Conservation (phyloP, 1,140 invertebrate genomes). For the Drosophila albomicans region DNA sequence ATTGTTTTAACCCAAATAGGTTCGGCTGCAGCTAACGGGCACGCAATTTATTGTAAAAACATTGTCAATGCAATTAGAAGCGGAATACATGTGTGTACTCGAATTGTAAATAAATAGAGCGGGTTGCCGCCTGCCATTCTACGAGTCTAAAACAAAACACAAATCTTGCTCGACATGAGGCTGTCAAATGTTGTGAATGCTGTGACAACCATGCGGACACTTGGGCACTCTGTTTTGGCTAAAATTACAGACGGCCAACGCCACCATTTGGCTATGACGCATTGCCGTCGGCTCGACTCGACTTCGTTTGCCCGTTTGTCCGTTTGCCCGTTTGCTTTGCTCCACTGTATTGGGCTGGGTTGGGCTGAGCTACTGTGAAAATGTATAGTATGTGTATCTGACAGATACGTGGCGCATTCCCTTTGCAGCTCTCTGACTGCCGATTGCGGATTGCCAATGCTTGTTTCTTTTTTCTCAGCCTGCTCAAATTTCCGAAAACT, state of each 20-base stretch:
- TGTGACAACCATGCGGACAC: conserved; percentile 45
- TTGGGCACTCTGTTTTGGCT: conserved; percentile 45
- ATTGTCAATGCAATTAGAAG: conserved; percentile 79
- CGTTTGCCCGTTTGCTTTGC: background rate
- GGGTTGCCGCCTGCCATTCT: conserved; percentile 5
- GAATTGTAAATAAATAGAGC: conserved; percentile 29
- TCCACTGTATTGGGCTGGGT: background rate
- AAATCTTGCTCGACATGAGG: conserved; percentile 63
- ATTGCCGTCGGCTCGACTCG: conserved; percentile 54
- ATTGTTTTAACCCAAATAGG: conserved; percentile 78
- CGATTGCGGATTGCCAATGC: conserved; percentile 27
- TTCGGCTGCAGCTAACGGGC: conserved; percentile 40
- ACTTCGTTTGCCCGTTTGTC: too few species aligned
- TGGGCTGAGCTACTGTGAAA: conserved; percentile 51
- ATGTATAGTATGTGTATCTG: conserved; percentile 42
- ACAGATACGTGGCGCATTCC: conserved; percentile 33
- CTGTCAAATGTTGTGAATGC: conserved; percentile 67
- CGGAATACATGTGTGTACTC: conserved; percentile 26
- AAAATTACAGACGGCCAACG: conserved; percentile 71
- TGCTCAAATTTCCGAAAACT: conserved; percentile 64
- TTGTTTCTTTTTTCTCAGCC: conserved; percentile 58
- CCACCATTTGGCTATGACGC: conserved; percentile 61
- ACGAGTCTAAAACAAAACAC: conserved; percentile 26
- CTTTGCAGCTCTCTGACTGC: conserved; percentile 1
- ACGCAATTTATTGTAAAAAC: conserved; percentile 82